Conservation (phyloP, 2,888 invertebrate genomes). For the Eristalinus aeneus region DNA sequence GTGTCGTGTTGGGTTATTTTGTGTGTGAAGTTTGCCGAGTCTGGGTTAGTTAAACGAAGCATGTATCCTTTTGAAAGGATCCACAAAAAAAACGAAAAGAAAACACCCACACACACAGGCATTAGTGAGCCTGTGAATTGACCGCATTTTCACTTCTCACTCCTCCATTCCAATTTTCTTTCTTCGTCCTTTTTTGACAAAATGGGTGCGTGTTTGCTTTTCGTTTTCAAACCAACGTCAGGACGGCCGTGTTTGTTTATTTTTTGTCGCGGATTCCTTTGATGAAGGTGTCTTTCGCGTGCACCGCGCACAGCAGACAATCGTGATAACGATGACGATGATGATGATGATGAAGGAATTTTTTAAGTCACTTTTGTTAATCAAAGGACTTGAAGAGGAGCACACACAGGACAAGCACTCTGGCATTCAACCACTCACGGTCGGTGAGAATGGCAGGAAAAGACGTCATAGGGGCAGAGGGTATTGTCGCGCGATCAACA, state of each 20-base stretch:
- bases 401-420: not conserved
- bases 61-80: conserved; percentile 47
- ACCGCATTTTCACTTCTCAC: conserved; percentile 60
- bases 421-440: no score
- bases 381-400: conserved; percentile 43
- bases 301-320: conserved; percentile 43
- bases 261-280: conserved; percentile 37
- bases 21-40: conserved; percentile 19
- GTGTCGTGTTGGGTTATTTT: conserved; percentile 8
- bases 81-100: not conserved
- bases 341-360: conserved; percentile 41
- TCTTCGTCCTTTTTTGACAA: not conserved
- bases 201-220: conserved; percentile 57
- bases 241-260: not conserved
- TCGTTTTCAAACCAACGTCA: conserved; percentile 23
- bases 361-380: conserved; percentile 64
- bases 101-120: not conserved
- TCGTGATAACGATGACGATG: conserved; percentile 52
- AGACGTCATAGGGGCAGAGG: not conserved
- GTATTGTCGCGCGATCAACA: not conserved
- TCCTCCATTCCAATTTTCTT: not conserved
- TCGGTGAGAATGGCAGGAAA: not conserved
- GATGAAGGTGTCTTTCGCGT: conserved; percentile 63
- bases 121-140: conserved; percentile 21
- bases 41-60: conserved; percentile 66